These are phyloP conservation scores for Pygmarrhopalites habei DNA, from an alignment of 1,140 invertebrate genomes.

Conservation along the genomic window DNA sequence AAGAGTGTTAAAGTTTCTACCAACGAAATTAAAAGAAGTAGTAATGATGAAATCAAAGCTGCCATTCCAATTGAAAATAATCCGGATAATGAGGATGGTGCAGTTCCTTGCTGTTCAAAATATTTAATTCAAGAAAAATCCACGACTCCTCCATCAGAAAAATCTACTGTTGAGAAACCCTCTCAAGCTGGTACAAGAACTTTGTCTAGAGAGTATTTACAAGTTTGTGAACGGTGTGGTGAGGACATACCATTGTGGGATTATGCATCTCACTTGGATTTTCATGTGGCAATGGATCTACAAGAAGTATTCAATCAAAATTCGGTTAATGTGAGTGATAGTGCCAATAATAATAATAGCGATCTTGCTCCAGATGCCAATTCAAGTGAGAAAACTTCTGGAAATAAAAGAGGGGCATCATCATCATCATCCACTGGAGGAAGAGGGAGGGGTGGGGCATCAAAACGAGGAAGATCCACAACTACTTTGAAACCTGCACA, in stretches of 20 bases:
- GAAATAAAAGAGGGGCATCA: not conserved
- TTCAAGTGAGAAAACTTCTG: not conserved
- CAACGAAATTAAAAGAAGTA: not conserved
- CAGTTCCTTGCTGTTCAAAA: not conserved
- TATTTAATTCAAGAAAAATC: not conserved
- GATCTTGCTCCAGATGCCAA: not conserved
- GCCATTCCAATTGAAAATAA: not conserved
- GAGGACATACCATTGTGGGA: constrained; percentile 26
- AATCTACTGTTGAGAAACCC: not conserved
- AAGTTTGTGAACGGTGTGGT: constrained; percentile 27
- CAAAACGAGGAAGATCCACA: not conserved
- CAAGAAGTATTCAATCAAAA: constrained; percentile 1
- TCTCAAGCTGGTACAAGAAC: not conserved
- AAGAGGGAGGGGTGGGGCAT: not conserved
- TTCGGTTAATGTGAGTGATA: not conserved
- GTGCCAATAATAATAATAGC: not conserved
- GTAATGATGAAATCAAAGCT: not conserved
- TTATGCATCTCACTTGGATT: constrained; percentile 28
- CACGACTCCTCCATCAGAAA: not conserved
- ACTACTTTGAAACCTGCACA: not conserved
- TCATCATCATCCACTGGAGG: not conserved
- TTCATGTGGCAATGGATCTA: constrained; percentile 33
- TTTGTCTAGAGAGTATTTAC: constrained; percentile 5
- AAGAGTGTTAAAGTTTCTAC: not conserved
- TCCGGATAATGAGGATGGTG: not conserved